Conservation (phyloP, 2,888 invertebrate genomes). For the Amaurobius ferox region DNA sequence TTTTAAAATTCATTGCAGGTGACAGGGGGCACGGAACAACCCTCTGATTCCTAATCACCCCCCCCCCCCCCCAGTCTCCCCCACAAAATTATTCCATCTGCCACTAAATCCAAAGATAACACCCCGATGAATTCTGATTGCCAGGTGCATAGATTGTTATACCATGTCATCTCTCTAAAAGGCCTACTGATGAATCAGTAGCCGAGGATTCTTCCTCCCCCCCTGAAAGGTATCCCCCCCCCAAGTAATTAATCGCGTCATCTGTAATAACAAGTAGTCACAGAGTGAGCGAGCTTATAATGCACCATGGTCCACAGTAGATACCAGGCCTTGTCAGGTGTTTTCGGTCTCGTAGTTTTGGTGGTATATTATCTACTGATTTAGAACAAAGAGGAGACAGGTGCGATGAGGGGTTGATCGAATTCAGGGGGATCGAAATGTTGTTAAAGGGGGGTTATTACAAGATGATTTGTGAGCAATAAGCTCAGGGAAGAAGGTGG, state of each 20-base stretch:
- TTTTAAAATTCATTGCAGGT: neutral
- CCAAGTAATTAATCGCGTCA: conserved; percentile 66
- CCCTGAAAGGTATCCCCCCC: neutral
- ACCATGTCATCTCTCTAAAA: conserved; percentile 45
- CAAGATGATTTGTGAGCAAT: neutral
- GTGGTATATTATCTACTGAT: conserved; percentile 22
- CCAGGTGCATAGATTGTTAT: conserved; percentile 50
- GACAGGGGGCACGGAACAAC: neutral
- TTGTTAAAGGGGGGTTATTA: neutral
- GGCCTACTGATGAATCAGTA: conserved; percentile 55
- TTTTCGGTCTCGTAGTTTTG: conserved; percentile 22
- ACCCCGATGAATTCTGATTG: neutral
- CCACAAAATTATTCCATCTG: neutral
- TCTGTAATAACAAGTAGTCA: conserved; percentile 70
- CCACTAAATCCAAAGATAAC: conserved; percentile 6
- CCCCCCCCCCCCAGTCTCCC: neutral
- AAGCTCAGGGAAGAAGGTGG: neutral
- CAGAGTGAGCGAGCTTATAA: conserved; percentile 26
- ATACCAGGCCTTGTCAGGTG: conserved; percentile 52
- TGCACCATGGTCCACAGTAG: conserved; percentile 19
- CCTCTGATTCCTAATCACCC: neutral
- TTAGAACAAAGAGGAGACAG: conserved; percentile 66
- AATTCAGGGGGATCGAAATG: neutral
- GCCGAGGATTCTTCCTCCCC: neutral
- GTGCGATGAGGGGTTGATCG: conserved; percentile 20